Percentiles rank a stretch among this genome's conserved stretches.
Evolutionary conservation across 2,113 vertebrate genomes (phyloP).

Genomic region (Gopherus flavomarginatus): DNA sequence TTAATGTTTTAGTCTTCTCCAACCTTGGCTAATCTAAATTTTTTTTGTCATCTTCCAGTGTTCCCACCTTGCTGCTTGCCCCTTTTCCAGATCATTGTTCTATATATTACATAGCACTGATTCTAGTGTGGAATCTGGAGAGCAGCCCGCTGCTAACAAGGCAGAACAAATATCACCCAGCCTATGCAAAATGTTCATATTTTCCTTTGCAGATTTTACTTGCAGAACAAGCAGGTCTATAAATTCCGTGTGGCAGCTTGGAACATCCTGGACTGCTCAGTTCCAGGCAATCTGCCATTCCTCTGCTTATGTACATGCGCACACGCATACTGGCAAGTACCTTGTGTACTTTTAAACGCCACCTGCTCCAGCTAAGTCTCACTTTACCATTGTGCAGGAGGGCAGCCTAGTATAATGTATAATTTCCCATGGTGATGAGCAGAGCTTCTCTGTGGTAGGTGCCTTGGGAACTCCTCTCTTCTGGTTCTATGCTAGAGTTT

Average conservation of each 20-base stretch:
- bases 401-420: background rate
- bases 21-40: background rate
- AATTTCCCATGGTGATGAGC: background rate
- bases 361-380: background rate
- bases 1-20: background rate
- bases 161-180: background rate
- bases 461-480: background rate
- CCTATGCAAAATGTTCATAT: background rate
- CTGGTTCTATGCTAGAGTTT: background rate
- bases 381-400: background rate
- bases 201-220: accelerated
- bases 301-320: background rate
- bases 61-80: background rate
- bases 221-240: background rate
- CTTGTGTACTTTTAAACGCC: accelerated
- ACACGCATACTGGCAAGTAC: accelerated
- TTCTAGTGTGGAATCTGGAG: background rate
- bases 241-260: background rate
- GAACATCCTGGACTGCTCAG: background rate
- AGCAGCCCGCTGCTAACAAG: accelerated
- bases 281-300: background rate
- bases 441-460: background rate
- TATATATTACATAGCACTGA: background rate
- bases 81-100: background rate
- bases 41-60: accelerated